These are phyloP conservation scores for Poeciliopsis prolifica DNA, from an alignment of 2,113 vertebrate species.

Conservation along the genomic window DNA sequence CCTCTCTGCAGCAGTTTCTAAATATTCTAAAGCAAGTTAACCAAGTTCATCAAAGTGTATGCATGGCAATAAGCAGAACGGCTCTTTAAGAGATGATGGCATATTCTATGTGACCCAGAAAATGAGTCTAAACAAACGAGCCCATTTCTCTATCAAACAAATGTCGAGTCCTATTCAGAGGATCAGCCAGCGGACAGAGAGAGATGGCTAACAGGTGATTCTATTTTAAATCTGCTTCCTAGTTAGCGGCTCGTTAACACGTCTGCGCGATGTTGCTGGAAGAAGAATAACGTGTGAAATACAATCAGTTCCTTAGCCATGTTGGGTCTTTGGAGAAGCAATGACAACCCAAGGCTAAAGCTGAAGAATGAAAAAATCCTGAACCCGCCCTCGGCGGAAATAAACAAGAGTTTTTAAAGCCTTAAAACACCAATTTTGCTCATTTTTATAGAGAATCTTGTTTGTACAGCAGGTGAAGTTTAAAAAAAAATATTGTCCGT, in stretches of 20 bases:
- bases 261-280: not conserved
- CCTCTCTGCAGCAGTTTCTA: not conserved
- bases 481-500: not conserved
- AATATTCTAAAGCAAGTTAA: not conserved
- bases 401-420: not conserved
- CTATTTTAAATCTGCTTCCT: conserved; percentile 1
- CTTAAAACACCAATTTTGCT: not conserved
- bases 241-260: not conserved
- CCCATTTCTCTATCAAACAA: not conserved
- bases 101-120: not conserved
- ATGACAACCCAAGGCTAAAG: not conserved
- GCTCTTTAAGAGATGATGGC: not conserved
- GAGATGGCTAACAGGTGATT: not conserved
- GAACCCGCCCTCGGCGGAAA: not conserved
- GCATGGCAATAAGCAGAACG: not conserved
- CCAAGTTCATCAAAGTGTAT: not conserved
- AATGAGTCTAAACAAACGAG: not conserved
- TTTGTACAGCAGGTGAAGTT: not conserved
- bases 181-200: not conserved
- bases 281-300: not conserved
- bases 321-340: not conserved
- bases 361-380: not conserved
- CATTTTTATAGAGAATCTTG: not conserved
- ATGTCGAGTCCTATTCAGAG: not conserved
- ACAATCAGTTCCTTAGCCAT: not conserved